Percentiles rank a stretch among this genome's conserved stretches.
These are phyloP conservation scores for Yponomeuta malinellus DNA, from an alignment of 2,888 invertebrate species.

Conservation along the genomic window DNA sequence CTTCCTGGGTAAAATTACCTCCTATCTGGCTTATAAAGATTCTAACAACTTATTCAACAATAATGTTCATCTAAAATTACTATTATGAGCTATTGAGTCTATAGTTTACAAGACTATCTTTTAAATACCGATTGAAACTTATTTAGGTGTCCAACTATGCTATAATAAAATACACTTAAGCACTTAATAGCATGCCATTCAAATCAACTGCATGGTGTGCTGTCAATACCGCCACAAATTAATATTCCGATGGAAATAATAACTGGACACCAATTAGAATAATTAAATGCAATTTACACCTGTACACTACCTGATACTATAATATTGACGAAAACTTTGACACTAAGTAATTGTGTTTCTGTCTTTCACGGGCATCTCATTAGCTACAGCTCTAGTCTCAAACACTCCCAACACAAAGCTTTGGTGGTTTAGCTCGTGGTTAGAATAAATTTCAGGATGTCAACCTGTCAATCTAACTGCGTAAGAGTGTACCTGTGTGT, in stretches of 20 bases:
- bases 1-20: no score
- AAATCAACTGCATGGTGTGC: slow-evolving; percentile 14
- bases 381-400: no score
- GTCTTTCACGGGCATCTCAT: no score
- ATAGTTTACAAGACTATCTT: neutral
- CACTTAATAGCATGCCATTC: neutral
- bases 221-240: neutral
- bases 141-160: neutral
- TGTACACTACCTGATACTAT: neutral
- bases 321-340: neutral
- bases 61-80: no score
- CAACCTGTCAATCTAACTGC: neutral
- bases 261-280: neutral
- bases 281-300: neutral
- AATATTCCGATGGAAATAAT: neutral
- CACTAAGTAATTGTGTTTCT: no score
- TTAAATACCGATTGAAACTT: neutral
- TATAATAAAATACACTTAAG: neutral
- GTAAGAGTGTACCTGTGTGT: neutral
- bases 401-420: no score
- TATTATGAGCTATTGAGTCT: no score
- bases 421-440: no score
- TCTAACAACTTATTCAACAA: no score
- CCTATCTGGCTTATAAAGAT: no score
- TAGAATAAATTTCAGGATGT: no score